Evolutionary conservation across 2,888 invertebrate genomes (phyloP), one percentile per base, ranked within the genome.

Genomic region (Odontocerum albicorne): DNA sequence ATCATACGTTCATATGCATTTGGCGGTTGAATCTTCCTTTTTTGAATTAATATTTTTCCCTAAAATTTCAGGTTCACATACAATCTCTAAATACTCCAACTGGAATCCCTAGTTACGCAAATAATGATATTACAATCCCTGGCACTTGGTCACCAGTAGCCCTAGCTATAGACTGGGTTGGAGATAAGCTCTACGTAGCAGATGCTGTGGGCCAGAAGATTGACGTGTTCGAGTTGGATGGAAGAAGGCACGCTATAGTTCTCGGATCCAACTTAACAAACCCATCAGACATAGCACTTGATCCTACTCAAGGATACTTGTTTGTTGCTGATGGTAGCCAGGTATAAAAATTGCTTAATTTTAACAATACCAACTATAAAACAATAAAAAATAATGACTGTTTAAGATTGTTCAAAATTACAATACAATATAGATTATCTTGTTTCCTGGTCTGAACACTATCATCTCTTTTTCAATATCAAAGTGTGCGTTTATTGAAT

Each of bases 141-240:
- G 92, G 91, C 0, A 90, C 91, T 0, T 94, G 94, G 93, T 83
- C 90, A 0, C 95, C 95, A 0, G 88, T 92, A 0, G 89, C 94
- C 0, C 70, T 98, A 44, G 96, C 98, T 6, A 90, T 97, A 12
- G 98, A 98, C 75, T 99, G 97, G 95, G 86, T 98, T 36, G 95
- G 95, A 0, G 90, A 95, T 70, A 97, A 96, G 70, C 80, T 99
- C 6, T 98, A 97, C 73, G 92, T 96, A 15, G 93, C 93, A 0
- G 97, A 98, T 71, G 85, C 90, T 15, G 82, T 94, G 16, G 95
- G 95, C 0, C 92, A 95, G 70, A 94, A 93, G 76, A 88, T 99
- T 53, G 96, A 96, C 68, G 89, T 98, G 1, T 92, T 96, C 68
- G 94, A 95, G 70, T 75, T 96, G 63, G 88, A 87, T 64, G 92